phyloP scores from a whole-genome alignment of 2,113 vertebrate genomes.

The Syrrhaptes paradoxus region DNA sequence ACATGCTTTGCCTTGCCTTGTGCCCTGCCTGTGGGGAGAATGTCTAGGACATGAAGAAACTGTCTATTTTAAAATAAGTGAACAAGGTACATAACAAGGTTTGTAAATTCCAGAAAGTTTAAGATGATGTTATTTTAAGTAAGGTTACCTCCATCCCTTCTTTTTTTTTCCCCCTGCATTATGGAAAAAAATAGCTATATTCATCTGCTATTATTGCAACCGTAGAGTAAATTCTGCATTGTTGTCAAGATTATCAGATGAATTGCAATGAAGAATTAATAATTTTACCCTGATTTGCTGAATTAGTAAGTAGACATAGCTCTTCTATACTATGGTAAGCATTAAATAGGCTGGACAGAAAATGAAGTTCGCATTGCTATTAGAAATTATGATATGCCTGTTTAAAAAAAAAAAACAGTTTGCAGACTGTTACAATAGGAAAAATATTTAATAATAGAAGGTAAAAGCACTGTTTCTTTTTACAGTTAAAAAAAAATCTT shows the following conservation, averaged over 20 bases:
- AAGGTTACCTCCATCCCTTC: neutral
- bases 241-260: neutral
- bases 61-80: neutral
- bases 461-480: neutral
- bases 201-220: neutral
- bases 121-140: neutral
- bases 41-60: neutral
- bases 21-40: neutral
- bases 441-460: neutral
- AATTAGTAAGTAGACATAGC: neutral
- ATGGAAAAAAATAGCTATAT: neutral
- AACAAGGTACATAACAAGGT: neutral
- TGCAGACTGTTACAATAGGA: neutral
- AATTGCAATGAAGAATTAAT: neutral
- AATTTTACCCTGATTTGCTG: neutral
- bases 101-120: neutral
- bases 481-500: neutral
- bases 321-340: neutral
- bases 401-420: neutral
- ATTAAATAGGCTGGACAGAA: neutral
- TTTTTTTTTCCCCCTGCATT: rapidly evolving
- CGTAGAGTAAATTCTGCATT: neutral
- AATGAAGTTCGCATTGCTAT: neutral
- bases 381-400: neutral
- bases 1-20: neutral